phyloP scores from a whole-genome alignment of 2,797 vertebrate species.

The Premnoplex brunnescens region DNA sequence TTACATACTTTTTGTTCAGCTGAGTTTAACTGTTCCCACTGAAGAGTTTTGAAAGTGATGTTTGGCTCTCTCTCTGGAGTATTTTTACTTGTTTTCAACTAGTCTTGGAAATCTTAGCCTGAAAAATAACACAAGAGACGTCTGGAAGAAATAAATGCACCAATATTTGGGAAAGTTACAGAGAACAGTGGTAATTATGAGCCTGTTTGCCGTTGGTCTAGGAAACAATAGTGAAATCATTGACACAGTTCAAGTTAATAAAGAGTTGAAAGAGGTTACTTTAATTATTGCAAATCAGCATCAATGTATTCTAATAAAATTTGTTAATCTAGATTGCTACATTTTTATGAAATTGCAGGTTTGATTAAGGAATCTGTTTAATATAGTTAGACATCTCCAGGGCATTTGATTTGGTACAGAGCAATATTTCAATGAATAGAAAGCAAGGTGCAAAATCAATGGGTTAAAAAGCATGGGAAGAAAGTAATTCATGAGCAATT shows the following conservation, averaged over 20 bases:
- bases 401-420: background rate
- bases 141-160: background rate
- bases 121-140: background rate
- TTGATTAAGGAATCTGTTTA: slow-evolving; percentile 5
- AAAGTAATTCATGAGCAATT: background rate
- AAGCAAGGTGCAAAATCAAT: background rate
- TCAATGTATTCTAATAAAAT: background rate
- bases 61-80: background rate
- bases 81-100: background rate
- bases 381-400: background rate
- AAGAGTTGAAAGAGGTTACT: slow-evolving; percentile 4
- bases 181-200: background rate
- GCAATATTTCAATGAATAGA: background rate
- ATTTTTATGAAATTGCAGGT: slow-evolving; percentile 11
- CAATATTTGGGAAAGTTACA: background rate
- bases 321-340: background rate
- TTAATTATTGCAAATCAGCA: background rate
- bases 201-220: background rate
- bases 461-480: background rate
- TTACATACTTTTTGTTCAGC: background rate
- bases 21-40: background rate
- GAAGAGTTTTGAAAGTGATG: background rate
- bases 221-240: background rate
- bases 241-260: slow-evolving; percentile 9
- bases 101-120: background rate